Conservation (phyloP, 2,888 invertebrate species). For the Zootermopsis nevadensis region DNA sequence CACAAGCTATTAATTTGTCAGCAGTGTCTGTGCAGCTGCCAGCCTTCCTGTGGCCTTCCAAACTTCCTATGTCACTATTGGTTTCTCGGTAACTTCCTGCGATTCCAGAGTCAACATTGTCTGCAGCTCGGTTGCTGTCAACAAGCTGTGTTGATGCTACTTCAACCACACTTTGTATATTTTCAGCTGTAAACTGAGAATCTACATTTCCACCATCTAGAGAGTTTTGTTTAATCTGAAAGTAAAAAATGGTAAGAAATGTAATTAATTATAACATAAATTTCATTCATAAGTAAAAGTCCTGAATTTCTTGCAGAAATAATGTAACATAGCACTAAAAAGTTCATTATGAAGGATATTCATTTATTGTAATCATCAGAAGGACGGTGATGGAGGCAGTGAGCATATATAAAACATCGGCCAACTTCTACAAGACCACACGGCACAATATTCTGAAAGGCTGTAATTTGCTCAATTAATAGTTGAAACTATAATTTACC, state of each 20-base stretch:
- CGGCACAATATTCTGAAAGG: too few species aligned
- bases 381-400: too few species aligned
- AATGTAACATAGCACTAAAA: too few species aligned
- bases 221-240: constrained; percentile 59
- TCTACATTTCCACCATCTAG: constrained; percentile 58
- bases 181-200: neutral
- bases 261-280: too few species aligned
- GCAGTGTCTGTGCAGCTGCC: constrained; percentile 2
- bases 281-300: too few species aligned
- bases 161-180: constrained; percentile 27
- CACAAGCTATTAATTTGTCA: neutral
- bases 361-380: too few species aligned
- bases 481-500: constrained; percentile 57
- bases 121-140: constrained; percentile 50
- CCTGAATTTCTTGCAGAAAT: too few species aligned
- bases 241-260: constrained; percentile 11
- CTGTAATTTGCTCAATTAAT: constrained; percentile 55
- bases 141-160: constrained; percentile 14
- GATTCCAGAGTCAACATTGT: constrained; percentile 54
- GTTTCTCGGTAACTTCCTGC: constrained; percentile 53
- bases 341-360: too few species aligned
- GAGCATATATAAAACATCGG: too few species aligned
- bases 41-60: constrained; percentile 24
- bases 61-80: constrained; percentile 28
- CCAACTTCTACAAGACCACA: too few species aligned